These are phyloP conservation scores for Andrena trimmerana DNA, from an alignment of 2,888 invertebrate species.

Conservation along the genomic window DNA sequence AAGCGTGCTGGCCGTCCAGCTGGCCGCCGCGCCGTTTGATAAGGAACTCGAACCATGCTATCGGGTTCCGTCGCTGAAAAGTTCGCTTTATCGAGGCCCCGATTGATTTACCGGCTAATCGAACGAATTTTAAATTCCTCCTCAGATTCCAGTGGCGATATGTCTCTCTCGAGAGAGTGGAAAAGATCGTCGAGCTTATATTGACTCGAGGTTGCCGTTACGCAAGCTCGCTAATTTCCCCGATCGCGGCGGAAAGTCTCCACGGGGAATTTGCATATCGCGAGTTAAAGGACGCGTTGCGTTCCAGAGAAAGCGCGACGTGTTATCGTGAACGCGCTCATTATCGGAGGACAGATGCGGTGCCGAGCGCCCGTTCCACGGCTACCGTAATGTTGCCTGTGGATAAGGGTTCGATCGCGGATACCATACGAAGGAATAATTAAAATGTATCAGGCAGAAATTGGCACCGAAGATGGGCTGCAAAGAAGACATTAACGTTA, in stretches of 20 bases:
- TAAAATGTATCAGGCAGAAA: not conserved
- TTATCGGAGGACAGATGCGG: constrained; percentile 9
- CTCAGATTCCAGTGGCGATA: not conserved
- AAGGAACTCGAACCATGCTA: constrained; percentile 24
- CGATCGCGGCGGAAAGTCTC: constrained; percentile 25
- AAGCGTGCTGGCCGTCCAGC: constrained; percentile 12
- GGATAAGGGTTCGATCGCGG: constrained; percentile 9
- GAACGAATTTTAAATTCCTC: constrained; percentile 20
- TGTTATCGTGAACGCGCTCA: constrained; percentile 9
- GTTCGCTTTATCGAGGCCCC: constrained; percentile 11
- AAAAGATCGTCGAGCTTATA: not conserved
- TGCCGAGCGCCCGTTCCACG: not conserved
- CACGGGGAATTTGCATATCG: constrained; percentile 25
- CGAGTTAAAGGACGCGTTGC: constrained; percentile 16
- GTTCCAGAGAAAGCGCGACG: constrained; percentile 26
- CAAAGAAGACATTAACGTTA: too few species aligned
- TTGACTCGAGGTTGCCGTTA: constrained; percentile 18
- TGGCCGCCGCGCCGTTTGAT: constrained; percentile 2
- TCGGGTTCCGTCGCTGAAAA: constrained; percentile 30
- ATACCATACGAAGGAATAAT: not conserved
- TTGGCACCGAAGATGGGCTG: not conserved
- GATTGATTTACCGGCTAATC: constrained; percentile 13
- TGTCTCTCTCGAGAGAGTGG: not conserved
- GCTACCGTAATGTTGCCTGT: constrained; percentile 5
- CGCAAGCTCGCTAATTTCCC: constrained; percentile 32